Evolutionary conservation across 2,888 invertebrate genomes (phyloP), one percentile per base, ranked within the genome.

Genomic region (Adineta ricciae): DNA sequence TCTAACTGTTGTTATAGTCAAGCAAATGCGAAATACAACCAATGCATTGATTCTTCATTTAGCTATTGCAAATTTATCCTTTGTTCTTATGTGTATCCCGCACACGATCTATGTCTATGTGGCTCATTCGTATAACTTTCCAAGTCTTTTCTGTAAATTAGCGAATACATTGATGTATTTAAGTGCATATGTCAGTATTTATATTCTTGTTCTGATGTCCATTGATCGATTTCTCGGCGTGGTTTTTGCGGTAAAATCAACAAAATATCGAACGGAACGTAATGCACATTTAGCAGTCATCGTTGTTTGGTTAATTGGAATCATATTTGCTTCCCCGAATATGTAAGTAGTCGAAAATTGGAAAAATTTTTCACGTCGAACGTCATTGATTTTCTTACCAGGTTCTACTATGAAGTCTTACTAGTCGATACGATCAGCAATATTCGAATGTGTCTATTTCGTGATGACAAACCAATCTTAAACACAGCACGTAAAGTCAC

Each of bases 141-240:
- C 96, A 19, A 93, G 94, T 88, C 91, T 93, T 89, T 95, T 95
- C 94, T 96, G 96, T 91, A 94, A 95, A 91, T 93, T 94, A 38
- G 94, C 95, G 21, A 95, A 96, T 90, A 96, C 96, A 89, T 93
- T 96, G 89, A 95, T 95, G 87, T 95, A 95, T 86, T 95, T 96
- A 64, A 95, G 95, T 41, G 96, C 96, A 49, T 96, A 95, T 89
- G 95, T 95, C 85, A 95, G 95, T 88, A 95, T 96, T 9, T 96
- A 96, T 91, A 96, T 96, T 0, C 92, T 97, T 83, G 96, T 96
- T 1, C 92, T 96, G 87, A 96, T 97, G 96, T 95, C 95, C 11
- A 91, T 96, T 86, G 96, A 97, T 91, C 89, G 93, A 87, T 97
- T 95, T 90, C 92, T 97, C 90, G 96, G 96, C 50, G 96, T 97